Percentiles rank a stretch among this genome's conserved stretches.
These are phyloP conservation scores for Drosophila dunni DNA, from an alignment of 1,140 invertebrate species.

Conservation along the genomic window DNA sequence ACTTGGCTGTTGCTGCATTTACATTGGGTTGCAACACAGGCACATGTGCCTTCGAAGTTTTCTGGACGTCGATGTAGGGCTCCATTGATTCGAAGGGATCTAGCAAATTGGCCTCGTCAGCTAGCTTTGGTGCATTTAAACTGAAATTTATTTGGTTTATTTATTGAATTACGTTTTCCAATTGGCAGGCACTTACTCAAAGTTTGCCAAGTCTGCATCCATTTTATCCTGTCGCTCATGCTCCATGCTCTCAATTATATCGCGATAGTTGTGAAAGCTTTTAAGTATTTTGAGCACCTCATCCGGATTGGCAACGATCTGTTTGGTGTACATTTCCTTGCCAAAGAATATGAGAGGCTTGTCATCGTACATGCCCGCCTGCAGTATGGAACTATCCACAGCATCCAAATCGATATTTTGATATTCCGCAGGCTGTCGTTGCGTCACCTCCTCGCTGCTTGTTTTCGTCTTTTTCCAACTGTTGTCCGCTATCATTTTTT, in stretches of 20 bases:
- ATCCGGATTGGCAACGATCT: constrained; percentile 61
- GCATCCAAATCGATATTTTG: constrained; percentile 75
- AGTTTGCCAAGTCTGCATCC: constrained; percentile 63
- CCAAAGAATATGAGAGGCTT: constrained; percentile 79
- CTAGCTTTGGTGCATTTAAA: constrained; percentile 37
- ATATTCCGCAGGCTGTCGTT: constrained; percentile 69
- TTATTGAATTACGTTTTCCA: background rate
- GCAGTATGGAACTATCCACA: constrained; percentile 61
- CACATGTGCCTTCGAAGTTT: constrained; percentile 16
- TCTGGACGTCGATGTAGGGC: constrained; percentile 59
- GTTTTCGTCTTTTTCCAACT: constrained; percentile 73
- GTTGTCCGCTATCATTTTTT: constrained; percentile 80
- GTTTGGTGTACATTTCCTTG: constrained; percentile 72
- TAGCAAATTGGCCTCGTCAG: constrained; percentile 30
- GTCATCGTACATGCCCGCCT: constrained; percentile 71
- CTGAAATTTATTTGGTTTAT: constrained; percentile 26
- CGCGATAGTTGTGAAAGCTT: constrained; percentile 76
- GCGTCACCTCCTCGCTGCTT: constrained; percentile 58
- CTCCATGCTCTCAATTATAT: constrained; percentile 85
- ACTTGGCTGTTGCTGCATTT: constrained; percentile 51
- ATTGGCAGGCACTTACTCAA: constrained; percentile 34
- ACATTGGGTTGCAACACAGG: constrained; percentile 1
- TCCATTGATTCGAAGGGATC: constrained; percentile 75
- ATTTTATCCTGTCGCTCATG: constrained; percentile 85
- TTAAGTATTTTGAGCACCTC: constrained; percentile 73